Evolutionary conservation across 2,113 vertebrate species (phyloP).

Genomic region (Anarhynchus alexandrinus): DNA sequence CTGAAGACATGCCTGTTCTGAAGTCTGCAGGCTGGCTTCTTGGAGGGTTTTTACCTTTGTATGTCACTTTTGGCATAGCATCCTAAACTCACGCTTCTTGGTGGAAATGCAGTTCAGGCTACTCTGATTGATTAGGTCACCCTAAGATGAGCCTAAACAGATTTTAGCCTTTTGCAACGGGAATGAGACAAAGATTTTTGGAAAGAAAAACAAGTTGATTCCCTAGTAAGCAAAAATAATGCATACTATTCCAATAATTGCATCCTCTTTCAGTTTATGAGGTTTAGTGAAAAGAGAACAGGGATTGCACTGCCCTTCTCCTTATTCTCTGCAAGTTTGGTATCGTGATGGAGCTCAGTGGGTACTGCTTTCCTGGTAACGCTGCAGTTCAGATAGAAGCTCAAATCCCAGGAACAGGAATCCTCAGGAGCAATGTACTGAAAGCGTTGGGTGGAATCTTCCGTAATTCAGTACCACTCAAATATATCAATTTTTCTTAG

Average conservation of each 20-base stretch:
- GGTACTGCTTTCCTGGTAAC: neutral
- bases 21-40: neutral
- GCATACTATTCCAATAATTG: neutral
- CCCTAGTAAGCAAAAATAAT: neutral
- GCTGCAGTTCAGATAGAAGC: neutral
- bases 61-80: neutral
- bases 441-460: neutral
- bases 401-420: accelerated
- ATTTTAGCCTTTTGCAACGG: neutral
- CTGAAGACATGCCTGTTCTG: neutral
- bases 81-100: neutral
- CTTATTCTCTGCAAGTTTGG: neutral
- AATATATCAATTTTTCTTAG: neutral
- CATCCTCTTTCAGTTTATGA: neutral
- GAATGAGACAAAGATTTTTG: neutral
- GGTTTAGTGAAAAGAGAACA: neutral
- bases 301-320: neutral
- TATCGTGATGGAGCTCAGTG: neutral
- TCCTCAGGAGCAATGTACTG: neutral
- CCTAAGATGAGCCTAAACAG: neutral
- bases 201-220: neutral
- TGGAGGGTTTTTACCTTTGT: neutral
- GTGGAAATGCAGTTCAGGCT: neutral
- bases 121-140: neutral
- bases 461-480: neutral